phyloP scores from a whole-genome alignment of 1,140 invertebrate species.

The Berghia stephanieae region DNA sequence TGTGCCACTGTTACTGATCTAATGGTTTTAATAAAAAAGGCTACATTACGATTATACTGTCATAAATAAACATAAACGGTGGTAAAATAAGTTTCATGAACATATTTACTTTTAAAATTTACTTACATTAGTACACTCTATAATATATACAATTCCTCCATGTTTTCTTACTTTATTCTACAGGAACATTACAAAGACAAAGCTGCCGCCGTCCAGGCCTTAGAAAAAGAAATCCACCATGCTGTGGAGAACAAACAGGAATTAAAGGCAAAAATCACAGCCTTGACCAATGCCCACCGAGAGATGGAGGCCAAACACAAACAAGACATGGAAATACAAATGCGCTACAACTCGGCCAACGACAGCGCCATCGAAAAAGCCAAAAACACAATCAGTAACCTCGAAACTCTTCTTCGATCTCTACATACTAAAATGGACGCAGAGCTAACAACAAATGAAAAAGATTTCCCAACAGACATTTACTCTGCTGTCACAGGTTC shows the following conservation, averaged over 20 bases:
- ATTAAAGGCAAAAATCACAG: constrained; percentile 12
- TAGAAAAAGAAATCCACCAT: not conserved
- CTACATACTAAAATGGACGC: constrained; percentile 33
- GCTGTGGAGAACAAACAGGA: constrained; percentile 8
- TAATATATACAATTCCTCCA: no score
- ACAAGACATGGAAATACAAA: constrained; percentile 35
- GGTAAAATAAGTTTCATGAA: no score
- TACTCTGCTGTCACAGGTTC: no score
- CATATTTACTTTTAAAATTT: no score
- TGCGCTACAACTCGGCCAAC: constrained; percentile 41
- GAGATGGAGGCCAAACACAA: constrained; percentile 31
- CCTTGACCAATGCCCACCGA: not conserved
- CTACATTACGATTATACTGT: no score
- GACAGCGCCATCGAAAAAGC: constrained; percentile 38
- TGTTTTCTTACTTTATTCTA: not conserved
- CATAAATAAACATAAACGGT: no score
- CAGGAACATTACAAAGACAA: not conserved
- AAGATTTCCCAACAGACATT: constrained; percentile 7
- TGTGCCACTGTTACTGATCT: no score
- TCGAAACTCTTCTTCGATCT: constrained; percentile 31
- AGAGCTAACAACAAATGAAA: constrained; percentile 22
- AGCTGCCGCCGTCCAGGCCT: not conserved
- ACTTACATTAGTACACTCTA: no score
- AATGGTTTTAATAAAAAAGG: no score
- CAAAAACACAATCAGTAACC: constrained; percentile 30